A percentile compares a stretch with the other conserved stretches of the same genome.
phyloP scores from a whole-genome alignment of 2,797 vertebrate genomes.

The Artibeus jamaicensis region DNA sequence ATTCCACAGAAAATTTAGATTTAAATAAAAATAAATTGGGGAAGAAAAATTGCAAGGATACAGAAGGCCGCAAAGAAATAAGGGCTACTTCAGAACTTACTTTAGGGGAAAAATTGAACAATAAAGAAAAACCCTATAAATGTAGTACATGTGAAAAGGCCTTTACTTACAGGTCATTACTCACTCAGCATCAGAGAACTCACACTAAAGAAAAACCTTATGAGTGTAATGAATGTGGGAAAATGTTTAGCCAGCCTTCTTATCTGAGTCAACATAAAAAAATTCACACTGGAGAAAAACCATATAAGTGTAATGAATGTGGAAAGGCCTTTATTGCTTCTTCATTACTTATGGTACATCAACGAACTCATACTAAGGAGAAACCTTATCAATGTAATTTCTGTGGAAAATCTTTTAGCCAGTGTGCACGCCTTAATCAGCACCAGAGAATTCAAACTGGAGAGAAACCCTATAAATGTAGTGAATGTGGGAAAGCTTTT shows the following conservation, averaged over 20 bases:
- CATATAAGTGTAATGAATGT: constrained; percentile 67
- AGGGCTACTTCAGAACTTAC: constrained; percentile 48
- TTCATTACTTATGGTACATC: constrained; percentile 65
- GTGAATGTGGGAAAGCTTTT: constrained; percentile 59
- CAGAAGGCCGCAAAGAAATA: constrained; percentile 5
- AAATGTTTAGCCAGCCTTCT: constrained; percentile 64
- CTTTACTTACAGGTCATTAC: constrained; percentile 58
- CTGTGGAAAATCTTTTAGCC: constrained; percentile 71
- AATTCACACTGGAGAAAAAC: constrained; percentile 71
- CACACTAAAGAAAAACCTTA: constrained; percentile 72
- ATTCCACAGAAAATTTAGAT: constrained; percentile 50
- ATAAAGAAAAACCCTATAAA: constrained; percentile 63
- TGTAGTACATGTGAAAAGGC: constrained; percentile 59
- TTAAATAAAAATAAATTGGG: constrained; percentile 39
- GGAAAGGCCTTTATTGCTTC: constrained; percentile 66
- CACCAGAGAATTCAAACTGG: constrained; percentile 70
- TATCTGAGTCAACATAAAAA: constrained; percentile 71
- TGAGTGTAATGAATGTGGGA: constrained; percentile 63
- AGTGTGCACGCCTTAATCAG: constrained; percentile 66
- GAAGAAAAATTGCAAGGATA: constrained; percentile 44
- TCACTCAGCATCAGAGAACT: constrained; percentile 68
- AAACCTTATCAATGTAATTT: constrained; percentile 64
- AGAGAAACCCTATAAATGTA: constrained; percentile 61
- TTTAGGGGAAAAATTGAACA: neutral
- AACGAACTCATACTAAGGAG: constrained; percentile 69